Conservation (phyloP, 2,113 vertebrate species). For the Bettongia penicillata region DNA sequence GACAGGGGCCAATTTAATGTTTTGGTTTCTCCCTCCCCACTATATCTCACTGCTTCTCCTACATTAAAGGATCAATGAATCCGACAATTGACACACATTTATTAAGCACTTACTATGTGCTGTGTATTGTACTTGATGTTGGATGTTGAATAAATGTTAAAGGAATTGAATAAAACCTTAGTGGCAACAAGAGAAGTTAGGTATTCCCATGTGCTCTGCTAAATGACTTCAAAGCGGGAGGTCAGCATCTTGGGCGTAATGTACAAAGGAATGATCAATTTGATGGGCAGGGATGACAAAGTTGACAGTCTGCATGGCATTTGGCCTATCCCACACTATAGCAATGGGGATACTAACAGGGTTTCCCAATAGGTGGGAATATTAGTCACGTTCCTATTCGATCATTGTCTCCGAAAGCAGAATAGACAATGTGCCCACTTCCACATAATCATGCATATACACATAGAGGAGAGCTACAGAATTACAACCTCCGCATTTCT, state of each 20-base stretch:
- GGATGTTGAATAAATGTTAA: neutral
- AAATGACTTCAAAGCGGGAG: neutral
- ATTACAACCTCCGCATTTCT: constrained; percentile 67
- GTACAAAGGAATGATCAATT: neutral
- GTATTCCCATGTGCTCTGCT: neutral
- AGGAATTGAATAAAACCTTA: neutral
- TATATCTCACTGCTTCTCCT: neutral
- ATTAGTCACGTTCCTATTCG: constrained; percentile 10
- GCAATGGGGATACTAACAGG: constrained; percentile 4
- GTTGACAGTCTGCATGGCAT: constrained; percentile 17
- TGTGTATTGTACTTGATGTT: neutral
- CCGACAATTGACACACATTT: neutral
- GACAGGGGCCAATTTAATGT: neutral
- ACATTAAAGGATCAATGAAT: neutral
- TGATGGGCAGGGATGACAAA: neutral
- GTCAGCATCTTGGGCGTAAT: neutral
- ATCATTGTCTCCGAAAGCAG: constrained; percentile 28
- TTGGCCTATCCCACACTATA: neutral
- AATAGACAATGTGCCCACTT: constrained; percentile 7
- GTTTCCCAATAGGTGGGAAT: constrained; percentile 18
- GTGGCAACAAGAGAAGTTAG: neutral
- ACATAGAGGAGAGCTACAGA: constrained; percentile 46
- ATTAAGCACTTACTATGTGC: neutral
- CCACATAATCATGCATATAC: neutral
- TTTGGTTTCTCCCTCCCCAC: neutral